Evolutionary conservation across 2,888 invertebrate genomes (phyloP).

Genomic region (Lagria hirta): DNA sequence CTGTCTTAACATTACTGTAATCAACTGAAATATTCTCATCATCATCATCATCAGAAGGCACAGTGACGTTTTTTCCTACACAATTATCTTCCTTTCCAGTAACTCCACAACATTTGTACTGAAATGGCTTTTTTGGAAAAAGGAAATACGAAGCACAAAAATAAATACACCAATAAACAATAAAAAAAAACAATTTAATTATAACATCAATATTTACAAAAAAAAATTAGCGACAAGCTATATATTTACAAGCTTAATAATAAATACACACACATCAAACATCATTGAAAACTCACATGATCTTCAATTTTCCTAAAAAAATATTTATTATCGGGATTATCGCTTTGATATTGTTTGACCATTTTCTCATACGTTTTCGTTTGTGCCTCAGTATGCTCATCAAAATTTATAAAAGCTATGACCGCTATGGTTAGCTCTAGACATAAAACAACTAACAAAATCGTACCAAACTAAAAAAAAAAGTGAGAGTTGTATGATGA

Average conservation of each 20-base stretch:
- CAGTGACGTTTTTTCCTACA: not conserved
- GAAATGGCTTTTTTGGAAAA: not conserved
- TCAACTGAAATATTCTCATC: too few species aligned
- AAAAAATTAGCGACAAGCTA: not conserved
- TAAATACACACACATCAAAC: conserved; percentile 2
- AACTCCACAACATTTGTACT: conserved; percentile 12
- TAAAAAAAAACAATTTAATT: conserved; percentile 2
- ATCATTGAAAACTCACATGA: conserved; percentile 33
- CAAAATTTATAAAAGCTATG: conserved; percentile 60
- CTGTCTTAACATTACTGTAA: not conserved
- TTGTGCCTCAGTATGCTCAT: conserved; percentile 46
- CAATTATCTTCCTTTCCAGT: conserved; percentile 6
- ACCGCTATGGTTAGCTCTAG: conserved; percentile 67
- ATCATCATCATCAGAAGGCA: too few species aligned
- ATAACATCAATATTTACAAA: conserved; percentile 6
- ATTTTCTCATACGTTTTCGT: conserved; percentile 31
- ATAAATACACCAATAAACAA: conserved; percentile 5
- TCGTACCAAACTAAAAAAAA: conserved; percentile 65
- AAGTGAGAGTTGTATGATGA: conserved; percentile 6
- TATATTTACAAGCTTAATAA: too few species aligned
- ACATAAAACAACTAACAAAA: conserved; percentile 66
- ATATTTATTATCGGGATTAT: conserved; percentile 11
- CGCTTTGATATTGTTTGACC: conserved; percentile 27
- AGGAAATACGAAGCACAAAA: not conserved
- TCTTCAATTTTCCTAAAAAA: conserved; percentile 34